Base-by-base conservation (phyloP, 2,797 vertebrate genomes). In the Geotria australis region DNA sequence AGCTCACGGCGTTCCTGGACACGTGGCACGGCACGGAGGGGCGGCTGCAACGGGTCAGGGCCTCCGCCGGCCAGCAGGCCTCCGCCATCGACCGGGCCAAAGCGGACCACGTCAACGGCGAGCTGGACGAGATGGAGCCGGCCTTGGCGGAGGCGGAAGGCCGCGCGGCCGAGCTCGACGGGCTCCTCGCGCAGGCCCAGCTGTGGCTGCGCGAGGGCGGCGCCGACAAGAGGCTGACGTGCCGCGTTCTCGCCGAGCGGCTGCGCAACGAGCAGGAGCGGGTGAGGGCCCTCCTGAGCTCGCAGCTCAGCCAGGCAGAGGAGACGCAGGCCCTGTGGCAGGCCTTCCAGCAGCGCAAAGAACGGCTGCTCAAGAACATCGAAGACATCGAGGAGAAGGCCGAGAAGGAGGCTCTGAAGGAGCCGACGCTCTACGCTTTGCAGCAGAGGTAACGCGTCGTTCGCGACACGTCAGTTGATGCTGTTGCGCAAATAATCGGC, bases 241-340 rank as follows among this genome's bases (percentile, higher is more conserved):
- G 78, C 64, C 71, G 76, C 58, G 71, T 71, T 48, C 61, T 80
- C 46, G 76, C 78, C 0, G 85, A 94, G 62, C 71, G 72, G 1
- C 70, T 95, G 14, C 73, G 68, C 5, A 48, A 60, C 7, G 73
- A 74, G 14, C 60, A 76, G 45, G 76, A 93, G 61, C 68, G 65
- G 47, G 70, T 75, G 71, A 80, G 74, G 68, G 85, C 71, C 64
- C 73, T 76, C 3, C 72, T 84, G 38, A 83, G 78, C 63, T 77
- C 74, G 63, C 84, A 75, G 65, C 73, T 81, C 64, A 76, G 79
- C 57, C 81, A 98, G 63, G 83, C 82, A 2, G 85, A 96, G 53
- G 80, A 80, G 48, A 68, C 93, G 48, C 71, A 64, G 1, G 70
- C 70, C 1, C 59, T 93, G 60, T 76, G 68, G 70, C 79, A 69